Base-by-base conservation (phyloP, 2,113 vertebrate genomes). In the Stercorarius parasiticus region DNA sequence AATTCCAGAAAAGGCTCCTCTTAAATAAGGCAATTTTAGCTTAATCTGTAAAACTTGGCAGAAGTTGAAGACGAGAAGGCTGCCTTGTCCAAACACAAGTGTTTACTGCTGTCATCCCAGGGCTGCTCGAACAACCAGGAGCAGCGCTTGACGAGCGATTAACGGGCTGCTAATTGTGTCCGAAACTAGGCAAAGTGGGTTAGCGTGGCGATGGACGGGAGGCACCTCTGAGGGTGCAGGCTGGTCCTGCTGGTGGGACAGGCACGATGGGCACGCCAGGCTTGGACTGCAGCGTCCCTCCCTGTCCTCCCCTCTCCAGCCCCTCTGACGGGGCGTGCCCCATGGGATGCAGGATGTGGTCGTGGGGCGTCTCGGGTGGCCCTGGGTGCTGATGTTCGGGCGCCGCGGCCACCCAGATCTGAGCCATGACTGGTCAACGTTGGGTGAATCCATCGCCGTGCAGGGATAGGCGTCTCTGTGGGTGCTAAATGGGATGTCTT, bases 121-220 rank as follows among this genome's bases (percentile, higher is more conserved):
- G 27, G 40, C 43, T 59, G 52, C 27, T 74, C 78, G 9, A 22
- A 43, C 38, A 38, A 16, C 32, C 38, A 23, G 45, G 32, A 47
- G 55, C 55, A 38, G 53, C 3, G 11, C 19, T 58, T 45, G 19
- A 45, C 8, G 43, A 29, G 73, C 36, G 42, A 58, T 56, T 7
- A 65, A 16, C 42, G 11, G 73, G 42, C 42, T 64, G 58, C 58
- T 49, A 50, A 16, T 22, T 6, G 27, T 20, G 42, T 23, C 66
- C 12, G 43, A 16, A 89, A 58, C 11, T 2, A 30, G 50, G 18
- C 64, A 10, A 10, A 47, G n/a, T 4, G n/a, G 56, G 8, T 70
- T 6, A 32, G 56, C 9, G 47, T 3, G 5, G 72, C 1, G 4
- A 4, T 5, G 25, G 40, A 9, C 0, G 5, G 30, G 49, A 32